These are phyloP conservation scores for Patiria pectinifera DNA, from an alignment of 53 echinoderm and acorn worm species.

Conservation along the genomic window DNA sequence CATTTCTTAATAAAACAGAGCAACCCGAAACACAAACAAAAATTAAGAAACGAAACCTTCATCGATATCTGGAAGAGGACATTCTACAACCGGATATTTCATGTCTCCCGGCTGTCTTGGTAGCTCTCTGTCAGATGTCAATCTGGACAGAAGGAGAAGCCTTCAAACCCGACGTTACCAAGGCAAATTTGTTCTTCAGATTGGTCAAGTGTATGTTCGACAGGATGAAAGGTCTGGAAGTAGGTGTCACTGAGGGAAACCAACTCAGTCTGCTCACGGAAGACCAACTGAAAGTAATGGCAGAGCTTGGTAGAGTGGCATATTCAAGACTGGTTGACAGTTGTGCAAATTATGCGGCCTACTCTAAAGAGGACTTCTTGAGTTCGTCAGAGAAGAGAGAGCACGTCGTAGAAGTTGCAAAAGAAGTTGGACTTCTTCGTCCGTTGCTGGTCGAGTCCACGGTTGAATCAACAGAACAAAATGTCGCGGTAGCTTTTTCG, in stretches of 20 bases:
- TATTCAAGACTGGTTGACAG: too few relatives aligned
- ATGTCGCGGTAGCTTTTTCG: too few relatives aligned
- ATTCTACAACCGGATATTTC: background rate
- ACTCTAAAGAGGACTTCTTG: background rate
- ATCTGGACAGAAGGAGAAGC: slow-evolving; percentile 12
- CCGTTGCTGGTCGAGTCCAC: background rate
- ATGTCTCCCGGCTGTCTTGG: background rate
- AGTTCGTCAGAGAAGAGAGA: background rate
- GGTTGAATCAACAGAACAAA: too few relatives aligned
- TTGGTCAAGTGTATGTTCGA: slow-evolving; percentile 7
- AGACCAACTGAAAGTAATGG: background rate
- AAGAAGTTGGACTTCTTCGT: background rate
- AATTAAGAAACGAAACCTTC: background rate
- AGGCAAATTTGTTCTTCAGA: background rate
- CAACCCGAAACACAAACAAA: background rate
- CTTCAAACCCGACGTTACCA: background rate
- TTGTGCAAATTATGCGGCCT: too few relatives aligned
- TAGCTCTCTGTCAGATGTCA: background rate
- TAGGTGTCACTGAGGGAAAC: background rate
- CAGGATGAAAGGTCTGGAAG: background rate
- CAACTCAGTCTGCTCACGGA: background rate
- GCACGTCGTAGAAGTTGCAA: background rate
- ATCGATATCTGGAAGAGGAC: background rate
- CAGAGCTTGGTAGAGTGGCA: background rate
- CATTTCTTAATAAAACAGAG: background rate